A percentile compares a stretch with the other conserved stretches of the same genome.
Conservation (phyloP, 2,113 vertebrate species). For the Mionectes macconnelli region DNA sequence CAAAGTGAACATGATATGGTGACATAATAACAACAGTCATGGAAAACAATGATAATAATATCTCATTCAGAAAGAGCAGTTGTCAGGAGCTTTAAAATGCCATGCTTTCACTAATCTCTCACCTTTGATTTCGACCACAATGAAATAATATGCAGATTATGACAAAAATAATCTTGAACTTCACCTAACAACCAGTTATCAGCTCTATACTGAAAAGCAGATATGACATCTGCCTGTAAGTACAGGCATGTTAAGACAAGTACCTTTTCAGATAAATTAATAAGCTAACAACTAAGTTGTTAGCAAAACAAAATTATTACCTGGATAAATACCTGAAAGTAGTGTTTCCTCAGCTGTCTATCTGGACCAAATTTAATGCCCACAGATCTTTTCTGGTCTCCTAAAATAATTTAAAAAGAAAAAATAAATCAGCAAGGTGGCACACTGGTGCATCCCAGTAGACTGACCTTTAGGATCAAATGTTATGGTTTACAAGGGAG, state of each 20-base stretch:
- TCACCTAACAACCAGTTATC: neutral
- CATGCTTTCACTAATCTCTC: conserved; percentile 4
- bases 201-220: neutral
- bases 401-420: neutral
- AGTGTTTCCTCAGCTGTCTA: neutral
- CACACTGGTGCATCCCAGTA: neutral
- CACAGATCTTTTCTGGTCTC: neutral
- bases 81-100: conserved; percentile 26
- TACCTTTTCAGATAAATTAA: neutral
- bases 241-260: neutral
- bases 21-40: neutral
- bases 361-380: neutral
- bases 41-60: conserved; percentile 20
- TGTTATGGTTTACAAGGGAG: neutral
- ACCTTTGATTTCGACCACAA: conserved; percentile 12
- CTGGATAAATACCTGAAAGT: neutral
- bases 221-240: neutral
- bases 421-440: neutral
- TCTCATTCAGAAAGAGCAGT: neutral
- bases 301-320: neutral
- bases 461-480: neutral
- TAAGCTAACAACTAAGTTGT: neutral
- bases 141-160: neutral
- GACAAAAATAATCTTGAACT: neutral
- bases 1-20: neutral